A percentile compares a stretch with the other conserved stretches of the same genome.
phyloP scores from a whole-genome alignment of 2,888 invertebrate genomes.

The Euzetes globulus region DNA sequence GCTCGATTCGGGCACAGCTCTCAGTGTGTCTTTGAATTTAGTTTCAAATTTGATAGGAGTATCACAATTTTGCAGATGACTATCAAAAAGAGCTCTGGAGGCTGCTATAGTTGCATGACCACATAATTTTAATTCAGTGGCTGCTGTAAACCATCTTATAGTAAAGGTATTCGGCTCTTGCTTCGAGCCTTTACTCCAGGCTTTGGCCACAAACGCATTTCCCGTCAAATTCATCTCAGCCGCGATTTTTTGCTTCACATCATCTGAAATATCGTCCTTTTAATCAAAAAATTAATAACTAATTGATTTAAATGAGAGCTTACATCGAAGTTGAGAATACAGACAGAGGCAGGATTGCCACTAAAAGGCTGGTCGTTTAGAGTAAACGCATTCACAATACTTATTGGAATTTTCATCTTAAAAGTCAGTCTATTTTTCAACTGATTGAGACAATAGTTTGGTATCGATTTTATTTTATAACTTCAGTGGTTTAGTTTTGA shows the following conservation, averaged over 20 bases:
- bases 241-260: constrained; percentile 51
- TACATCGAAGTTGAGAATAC: constrained; percentile 45
- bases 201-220: constrained; percentile 50
- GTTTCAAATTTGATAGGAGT: neutral
- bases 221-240: constrained; percentile 54
- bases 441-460: too few relatives aligned
- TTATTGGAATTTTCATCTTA: constrained; percentile 43
- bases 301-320: neutral
- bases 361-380: constrained; percentile 48
- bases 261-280: constrained; percentile 47
- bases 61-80: neutral
- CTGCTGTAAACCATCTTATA: constrained; percentile 55
- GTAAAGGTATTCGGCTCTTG: constrained; percentile 26
- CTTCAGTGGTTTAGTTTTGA: too few relatives aligned
- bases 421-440: too few relatives aligned
- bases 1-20: constrained; percentile 21
- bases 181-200: neutral
- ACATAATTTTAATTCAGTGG: constrained; percentile 52
- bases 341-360: constrained; percentile 55
- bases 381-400: constrained; percentile 53
- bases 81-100: constrained; percentile 49
- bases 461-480: too few relatives aligned
- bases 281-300: neutral
- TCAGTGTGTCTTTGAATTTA: constrained; percentile 29
- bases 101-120: constrained; percentile 55